Evolutionary conservation across 2,797 vertebrate genomes (phyloP).

Genomic region (Chloroceryle inda): DNA sequence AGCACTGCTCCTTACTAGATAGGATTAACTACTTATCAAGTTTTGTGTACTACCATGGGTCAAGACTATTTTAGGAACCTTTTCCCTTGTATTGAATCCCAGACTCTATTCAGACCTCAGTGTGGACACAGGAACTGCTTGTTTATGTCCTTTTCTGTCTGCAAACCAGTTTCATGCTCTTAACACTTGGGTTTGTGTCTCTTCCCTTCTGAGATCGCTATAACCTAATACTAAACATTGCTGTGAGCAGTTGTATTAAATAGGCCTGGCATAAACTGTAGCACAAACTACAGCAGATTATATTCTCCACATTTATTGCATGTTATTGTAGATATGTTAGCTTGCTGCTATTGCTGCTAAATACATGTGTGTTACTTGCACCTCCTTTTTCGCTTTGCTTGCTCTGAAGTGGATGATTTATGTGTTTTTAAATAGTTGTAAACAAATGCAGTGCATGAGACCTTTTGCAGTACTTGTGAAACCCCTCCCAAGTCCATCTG

Average conservation of each 20-base stretch:
- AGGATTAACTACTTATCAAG: neutral
- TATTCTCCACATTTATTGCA: neutral
- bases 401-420: conserved; percentile 46
- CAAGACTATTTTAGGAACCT: neutral
- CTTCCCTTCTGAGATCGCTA: neutral
- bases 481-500: conserved; percentile 65
- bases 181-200: neutral
- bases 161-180: neutral
- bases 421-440: conserved; percentile 70
- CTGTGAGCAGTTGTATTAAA: conserved; percentile 35
- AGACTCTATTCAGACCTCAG: neutral
- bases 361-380: conserved; percentile 16
- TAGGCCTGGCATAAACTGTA: conserved; percentile 17
- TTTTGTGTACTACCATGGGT: neutral
- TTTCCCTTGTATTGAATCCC: neutral
- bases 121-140: neutral
- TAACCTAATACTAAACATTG: neutral
- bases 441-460: conserved; percentile 64
- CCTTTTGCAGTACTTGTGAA: conserved; percentile 64
- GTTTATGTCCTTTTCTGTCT: neutral
- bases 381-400: conserved; percentile 42
- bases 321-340: neutral
- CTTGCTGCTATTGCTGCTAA: neutral
- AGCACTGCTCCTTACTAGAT: neutral
- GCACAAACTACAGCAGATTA: neutral